Percentiles rank a stretch among this genome's conserved stretches.
These are phyloP conservation scores for Scytalopus superciliaris DNA, from an alignment of 2,113 vertebrate species.

Conservation along the genomic window DNA sequence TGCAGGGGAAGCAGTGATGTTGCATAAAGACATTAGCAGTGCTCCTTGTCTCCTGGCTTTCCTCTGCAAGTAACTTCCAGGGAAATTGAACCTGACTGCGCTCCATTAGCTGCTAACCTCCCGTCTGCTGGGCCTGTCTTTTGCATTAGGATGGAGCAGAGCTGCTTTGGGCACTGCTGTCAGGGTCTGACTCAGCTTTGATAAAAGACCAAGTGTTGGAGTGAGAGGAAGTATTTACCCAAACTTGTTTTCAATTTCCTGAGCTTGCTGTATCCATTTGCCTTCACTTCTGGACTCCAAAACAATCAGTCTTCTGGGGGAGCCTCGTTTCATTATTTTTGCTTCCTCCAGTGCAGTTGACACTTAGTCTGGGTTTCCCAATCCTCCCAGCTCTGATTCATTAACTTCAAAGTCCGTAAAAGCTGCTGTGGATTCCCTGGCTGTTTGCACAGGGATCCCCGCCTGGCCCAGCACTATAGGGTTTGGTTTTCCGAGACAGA, in stretches of 20 bases:
- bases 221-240: constrained; percentile 37
- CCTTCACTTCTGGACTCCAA: background rate
- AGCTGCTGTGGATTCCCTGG: background rate
- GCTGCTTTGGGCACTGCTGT: background rate
- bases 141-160: background rate
- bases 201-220: constrained; percentile 40
- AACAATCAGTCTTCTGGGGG: background rate
- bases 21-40: background rate
- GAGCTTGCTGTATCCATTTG: constrained; percentile 25
- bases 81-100: background rate
- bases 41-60: background rate
- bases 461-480: background rate
- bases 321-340: background rate
- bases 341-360: background rate
- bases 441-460: background rate
- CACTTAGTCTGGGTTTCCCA: constrained; percentile 4
- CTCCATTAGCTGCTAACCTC: constrained; percentile 4
- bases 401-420: background rate
- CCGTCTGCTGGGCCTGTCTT: background rate
- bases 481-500: background rate
- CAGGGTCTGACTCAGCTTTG: background rate
- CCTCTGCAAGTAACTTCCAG: background rate
- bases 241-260: constrained; percentile 61
- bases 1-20: background rate
- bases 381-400: background rate